These are phyloP conservation scores for Mobula hypostoma DNA, from an alignment of 2,113 vertebrate genomes.

Conservation along the genomic window DNA sequence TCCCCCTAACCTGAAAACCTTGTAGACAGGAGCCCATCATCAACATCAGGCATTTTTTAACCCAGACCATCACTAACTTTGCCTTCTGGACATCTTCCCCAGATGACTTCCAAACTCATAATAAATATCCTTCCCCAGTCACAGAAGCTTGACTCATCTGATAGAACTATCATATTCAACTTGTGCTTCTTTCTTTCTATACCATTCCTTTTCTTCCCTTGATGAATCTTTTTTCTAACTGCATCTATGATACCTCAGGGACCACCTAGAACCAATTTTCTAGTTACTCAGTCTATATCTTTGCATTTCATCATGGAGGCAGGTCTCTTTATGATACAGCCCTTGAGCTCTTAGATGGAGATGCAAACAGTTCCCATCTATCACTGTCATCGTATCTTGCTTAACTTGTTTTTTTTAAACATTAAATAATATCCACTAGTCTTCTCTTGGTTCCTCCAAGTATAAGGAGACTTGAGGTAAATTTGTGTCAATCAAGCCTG, in stretches of 20 bases:
- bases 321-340: neutral
- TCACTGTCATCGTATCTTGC: neutral
- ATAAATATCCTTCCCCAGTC: neutral
- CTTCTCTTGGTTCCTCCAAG: neutral
- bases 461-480: too few species aligned
- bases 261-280: neutral
- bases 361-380: neutral
- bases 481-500: too few species aligned
- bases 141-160: neutral
- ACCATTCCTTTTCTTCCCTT: neutral
- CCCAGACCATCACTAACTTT: neutral
- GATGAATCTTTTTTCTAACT: too few species aligned
- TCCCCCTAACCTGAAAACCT: neutral
- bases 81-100: neutral
- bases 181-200: neutral
- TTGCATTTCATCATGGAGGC: neutral
- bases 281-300: neutral
- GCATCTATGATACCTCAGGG: neutral
- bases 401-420: neutral
- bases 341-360: neutral
- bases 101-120: neutral
- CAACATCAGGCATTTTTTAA: neutral
- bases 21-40: neutral
- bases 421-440: neutral
- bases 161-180: neutral